These are phyloP conservation scores for Salmo trutta DNA, from an alignment of 2,797 vertebrate genomes.

Conservation along the genomic window DNA sequence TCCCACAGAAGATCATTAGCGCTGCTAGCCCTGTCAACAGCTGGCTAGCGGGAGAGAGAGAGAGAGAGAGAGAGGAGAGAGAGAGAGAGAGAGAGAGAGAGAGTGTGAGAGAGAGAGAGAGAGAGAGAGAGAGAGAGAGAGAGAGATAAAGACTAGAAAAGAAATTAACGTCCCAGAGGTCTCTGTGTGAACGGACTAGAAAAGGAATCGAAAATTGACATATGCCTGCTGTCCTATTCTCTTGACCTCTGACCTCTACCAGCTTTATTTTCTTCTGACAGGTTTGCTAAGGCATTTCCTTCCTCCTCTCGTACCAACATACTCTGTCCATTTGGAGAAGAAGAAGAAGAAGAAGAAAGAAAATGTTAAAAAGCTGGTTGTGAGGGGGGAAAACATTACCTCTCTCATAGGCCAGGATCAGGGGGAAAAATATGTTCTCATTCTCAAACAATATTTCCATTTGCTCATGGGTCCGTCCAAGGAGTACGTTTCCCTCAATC, in stretches of 20 bases:
- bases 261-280: conserved; percentile 61
- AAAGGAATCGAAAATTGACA: conserved; percentile 74
- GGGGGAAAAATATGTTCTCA: conserved; percentile 61
- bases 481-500: conserved; percentile 67
- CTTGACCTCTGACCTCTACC: conserved; percentile 64
- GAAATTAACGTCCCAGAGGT: conserved; percentile 44
- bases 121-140: not conserved
- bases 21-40: conserved; percentile 69
- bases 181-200: conserved; percentile 56
- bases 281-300: conserved; percentile 66
- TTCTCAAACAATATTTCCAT: conserved; percentile 72
- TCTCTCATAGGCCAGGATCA: conserved; percentile 49
- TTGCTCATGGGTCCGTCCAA: conserved; percentile 69
- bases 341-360: conserved; percentile 12
- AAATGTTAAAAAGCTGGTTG: conserved; percentile 29
- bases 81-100: no score
- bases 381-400: conserved; percentile 19
- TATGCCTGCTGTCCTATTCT: conserved; percentile 64
- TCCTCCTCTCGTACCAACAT: conserved; percentile 45
- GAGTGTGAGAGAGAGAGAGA: conserved; percentile 5
- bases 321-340: conserved; percentile 50
- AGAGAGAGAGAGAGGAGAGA: no score
- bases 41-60: conserved; percentile 47
- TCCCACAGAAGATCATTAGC: conserved; percentile 64
- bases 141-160: not conserved